Conservation (phyloP, 1,140 invertebrate genomes). For the Mamestra configurata region DNA sequence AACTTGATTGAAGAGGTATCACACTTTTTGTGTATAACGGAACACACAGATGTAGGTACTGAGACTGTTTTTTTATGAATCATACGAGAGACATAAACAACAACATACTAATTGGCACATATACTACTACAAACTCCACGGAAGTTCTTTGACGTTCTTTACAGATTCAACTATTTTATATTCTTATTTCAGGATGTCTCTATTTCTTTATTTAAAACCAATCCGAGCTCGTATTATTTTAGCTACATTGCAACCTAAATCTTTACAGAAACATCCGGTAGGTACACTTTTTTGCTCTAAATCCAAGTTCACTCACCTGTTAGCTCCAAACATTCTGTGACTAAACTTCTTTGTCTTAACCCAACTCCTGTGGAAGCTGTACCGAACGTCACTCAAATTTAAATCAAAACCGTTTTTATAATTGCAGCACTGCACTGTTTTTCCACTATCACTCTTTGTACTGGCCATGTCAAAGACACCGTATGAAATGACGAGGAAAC, state of each 20-base stretch:
- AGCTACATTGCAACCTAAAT: not conserved
- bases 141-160: not conserved
- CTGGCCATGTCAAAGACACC: constrained; percentile 41
- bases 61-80: not conserved
- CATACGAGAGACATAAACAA: constrained; percentile 28
- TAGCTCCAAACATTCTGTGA: constrained; percentile 63
- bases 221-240: not conserved
- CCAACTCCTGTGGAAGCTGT: constrained; percentile 70
- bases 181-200: not conserved
- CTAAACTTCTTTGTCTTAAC: constrained; percentile 70
- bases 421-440: constrained; percentile 70
- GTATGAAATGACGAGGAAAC: not conserved
- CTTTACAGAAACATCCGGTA: not conserved
- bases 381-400: constrained; percentile 66
- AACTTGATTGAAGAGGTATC: constrained; percentile 9
- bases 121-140: too few relatives aligned
- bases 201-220: not conserved
- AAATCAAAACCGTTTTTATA: constrained; percentile 43
- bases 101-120: not conserved
- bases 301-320: constrained; percentile 63
- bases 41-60: not conserved
- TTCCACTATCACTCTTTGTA: constrained; percentile 54
- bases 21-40: not conserved
- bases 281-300: constrained; percentile 2
- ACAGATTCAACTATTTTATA: not conserved